Evolutionary conservation across 2,888 invertebrate genomes (phyloP).

Genomic region (Yponomeuta plumbellus): DNA sequence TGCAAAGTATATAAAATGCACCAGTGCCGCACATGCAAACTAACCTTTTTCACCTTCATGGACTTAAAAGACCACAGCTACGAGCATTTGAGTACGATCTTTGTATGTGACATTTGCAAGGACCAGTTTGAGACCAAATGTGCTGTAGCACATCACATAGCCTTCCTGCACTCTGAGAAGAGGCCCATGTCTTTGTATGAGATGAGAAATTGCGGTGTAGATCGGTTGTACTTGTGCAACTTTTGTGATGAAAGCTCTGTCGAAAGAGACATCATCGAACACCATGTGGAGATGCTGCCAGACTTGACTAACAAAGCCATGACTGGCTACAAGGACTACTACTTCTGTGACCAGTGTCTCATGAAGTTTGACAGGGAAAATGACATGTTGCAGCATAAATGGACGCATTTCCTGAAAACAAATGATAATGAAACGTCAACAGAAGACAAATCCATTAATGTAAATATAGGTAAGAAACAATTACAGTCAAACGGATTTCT

Average conservation of each 20-base stretch:
- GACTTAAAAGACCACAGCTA: slow-evolving; percentile 61
- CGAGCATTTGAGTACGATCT: slow-evolving; percentile 39
- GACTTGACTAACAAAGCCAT: slow-evolving; percentile 47
- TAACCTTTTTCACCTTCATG: slow-evolving; percentile 47
- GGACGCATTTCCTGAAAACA: slow-evolving; percentile 54
- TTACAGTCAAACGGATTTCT: too few species aligned
- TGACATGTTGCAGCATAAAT: slow-evolving; percentile 59
- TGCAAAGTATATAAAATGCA: slow-evolving; percentile 45
- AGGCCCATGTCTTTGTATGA: slow-evolving; percentile 40
- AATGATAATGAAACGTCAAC: slow-evolving; percentile 27
- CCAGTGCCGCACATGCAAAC: slow-evolving; percentile 46
- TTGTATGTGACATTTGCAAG: slow-evolving; percentile 58
- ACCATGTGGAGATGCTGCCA: slow-evolving; percentile 44
- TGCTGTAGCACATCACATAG: slow-evolving; percentile 49
- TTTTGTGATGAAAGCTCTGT: slow-evolving; percentile 54
- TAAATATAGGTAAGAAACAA: too few species aligned
- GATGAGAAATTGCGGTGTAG: slow-evolving; percentile 39
- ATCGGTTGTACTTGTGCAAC: slow-evolving; percentile 50
- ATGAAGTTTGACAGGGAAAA: slow-evolving; percentile 52
- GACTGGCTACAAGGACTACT: slow-evolving; percentile 54
- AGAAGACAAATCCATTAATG: neutral
- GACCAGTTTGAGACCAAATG: slow-evolving; percentile 53
- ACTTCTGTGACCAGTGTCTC: slow-evolving; percentile 57
- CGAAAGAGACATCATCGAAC: slow-evolving; percentile 42
- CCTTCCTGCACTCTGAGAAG: slow-evolving; percentile 45